Percentiles rank a stretch among this genome's conserved stretches.
These are phyloP conservation scores for Rhodinocichla rosea DNA, from an alignment of 2,113 vertebrate species.

Conservation along the genomic window DNA sequence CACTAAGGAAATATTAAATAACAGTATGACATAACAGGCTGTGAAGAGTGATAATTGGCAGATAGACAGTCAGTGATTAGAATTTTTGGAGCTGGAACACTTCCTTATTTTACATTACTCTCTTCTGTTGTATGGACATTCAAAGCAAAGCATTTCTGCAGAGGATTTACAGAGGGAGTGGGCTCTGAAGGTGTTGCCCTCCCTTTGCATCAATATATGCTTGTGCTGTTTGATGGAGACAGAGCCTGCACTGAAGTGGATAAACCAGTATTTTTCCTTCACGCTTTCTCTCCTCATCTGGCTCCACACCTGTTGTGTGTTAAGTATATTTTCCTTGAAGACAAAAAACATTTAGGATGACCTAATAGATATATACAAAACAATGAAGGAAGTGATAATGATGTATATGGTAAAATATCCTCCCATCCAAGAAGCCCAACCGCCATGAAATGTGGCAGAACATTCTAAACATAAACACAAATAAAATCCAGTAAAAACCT, in stretches of 20 bases:
- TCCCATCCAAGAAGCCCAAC: not conserved
- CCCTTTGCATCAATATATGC: not conserved
- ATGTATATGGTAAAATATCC: conserved; percentile 9
- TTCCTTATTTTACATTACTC: not conserved
- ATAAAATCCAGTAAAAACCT: not conserved
- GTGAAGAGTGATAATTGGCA: not conserved
- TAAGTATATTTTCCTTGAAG: conserved; percentile 20
- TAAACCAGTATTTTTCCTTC: not conserved
- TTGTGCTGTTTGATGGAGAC: not conserved
- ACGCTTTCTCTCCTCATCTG: not conserved
- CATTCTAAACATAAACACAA: not conserved
- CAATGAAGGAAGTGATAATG: conserved; percentile 52
- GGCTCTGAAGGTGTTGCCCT: not conserved
- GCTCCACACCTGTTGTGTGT: conserved; percentile 22
- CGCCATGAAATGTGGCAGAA: not conserved
- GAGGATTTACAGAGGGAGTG: not conserved
- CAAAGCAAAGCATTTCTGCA: not conserved
- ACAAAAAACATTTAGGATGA: conserved; percentile 45
- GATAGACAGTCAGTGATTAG: not conserved
- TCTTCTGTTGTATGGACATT: not conserved
- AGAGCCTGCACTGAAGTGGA: not conserved
- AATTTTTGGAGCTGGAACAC: not conserved
- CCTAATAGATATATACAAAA: conserved; percentile 38
- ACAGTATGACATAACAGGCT: not conserved
- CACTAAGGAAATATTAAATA: not conserved